Percentiles rank a stretch among this genome's conserved stretches.
Evolutionary conservation across 53 echinoderm and acorn worm species (phyloP).

Genomic region (Holothuria leucospilota): DNA sequence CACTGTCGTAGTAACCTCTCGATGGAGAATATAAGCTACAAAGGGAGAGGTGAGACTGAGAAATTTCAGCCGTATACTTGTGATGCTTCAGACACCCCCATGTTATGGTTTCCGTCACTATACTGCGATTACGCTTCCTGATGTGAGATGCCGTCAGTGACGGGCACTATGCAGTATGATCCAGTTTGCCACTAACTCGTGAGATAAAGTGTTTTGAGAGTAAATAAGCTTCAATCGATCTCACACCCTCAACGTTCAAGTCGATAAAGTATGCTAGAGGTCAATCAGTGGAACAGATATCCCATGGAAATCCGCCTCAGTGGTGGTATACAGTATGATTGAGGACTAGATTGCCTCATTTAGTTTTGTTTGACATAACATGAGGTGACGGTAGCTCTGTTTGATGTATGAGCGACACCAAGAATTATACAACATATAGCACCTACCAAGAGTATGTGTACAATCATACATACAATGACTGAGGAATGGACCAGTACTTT

Average conservation of each 20-base stretch:
- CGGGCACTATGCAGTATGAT: slow-evolving; percentile 3
- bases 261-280: slow-evolving; percentile 26
- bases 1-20: neutral
- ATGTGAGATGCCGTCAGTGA: neutral
- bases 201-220: slow-evolving; percentile 22
- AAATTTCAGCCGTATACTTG: neutral
- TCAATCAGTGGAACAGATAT: neutral
- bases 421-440: neutral
- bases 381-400: slow-evolving; percentile 26
- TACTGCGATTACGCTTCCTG: neutral
- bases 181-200: neutral
- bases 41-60: neutral
- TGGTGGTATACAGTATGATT: too few species aligned
- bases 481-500: too few species aligned
- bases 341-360: slow-evolving; percentile 19
- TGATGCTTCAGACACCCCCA: slow-evolving; percentile 9
- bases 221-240: slow-evolving; percentile 28
- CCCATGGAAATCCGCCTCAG: too few species aligned
- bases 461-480: too few species aligned
- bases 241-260: neutral
- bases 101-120: slow-evolving; percentile 33
- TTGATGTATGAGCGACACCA: slow-evolving; percentile 14
- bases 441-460: too few species aligned
- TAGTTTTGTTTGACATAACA: slow-evolving; percentile 21
- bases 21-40: neutral